Base-by-base conservation (phyloP, 2,888 invertebrate species). In the Seira musarum region DNA sequence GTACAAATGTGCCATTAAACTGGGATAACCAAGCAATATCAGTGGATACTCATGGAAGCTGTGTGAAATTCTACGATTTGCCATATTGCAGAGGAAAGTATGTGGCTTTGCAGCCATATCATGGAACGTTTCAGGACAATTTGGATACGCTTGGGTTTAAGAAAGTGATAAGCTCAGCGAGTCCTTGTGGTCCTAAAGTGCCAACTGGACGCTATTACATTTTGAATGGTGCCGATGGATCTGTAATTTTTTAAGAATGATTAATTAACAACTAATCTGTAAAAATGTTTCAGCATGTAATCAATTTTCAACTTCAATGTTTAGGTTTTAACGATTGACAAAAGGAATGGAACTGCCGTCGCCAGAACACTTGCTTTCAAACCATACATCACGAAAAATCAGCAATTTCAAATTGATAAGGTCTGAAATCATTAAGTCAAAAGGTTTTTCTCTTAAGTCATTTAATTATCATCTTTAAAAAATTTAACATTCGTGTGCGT, bases 41-140 rank as follows among this genome's bases (percentile, higher is more conserved):
- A 24, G 40, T 80, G 21, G 73, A 80, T 35, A 80, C 80, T 15
- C 76, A 83, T 63, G 83, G 82, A n/a, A 82, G 80, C 49, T 82
- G 82, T 61, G 72, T 64, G 19, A 80, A 81, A 25, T 83, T 83
- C 67, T 83, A 83, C 60, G 83, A 83, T 61, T 68, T 77, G 25
- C 82, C 82, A 46, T 77, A 73, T 1, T 83, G 83, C 64, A 78
- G 71, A 22, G 83, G 83, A 22, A 65, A 82, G 17, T 82, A 82
- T 35, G 83, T 82, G 17, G 83, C 82, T 6, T 80, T 83, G 46
- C 83, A 83, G 30, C 82, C 83, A 0, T 83, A 53, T 30, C 86
- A 86, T 69, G 81, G 83, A 68, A 85, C 85, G 2, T 86, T 85
- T 40, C 85, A 84, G 72, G 84, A 85, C 17, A 86, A 86, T 70